Percentiles rank a stretch among this genome's conserved stretches.
phyloP scores from a whole-genome alignment of 2,888 invertebrate species.

The Elaeidobius kamerunicus region DNA sequence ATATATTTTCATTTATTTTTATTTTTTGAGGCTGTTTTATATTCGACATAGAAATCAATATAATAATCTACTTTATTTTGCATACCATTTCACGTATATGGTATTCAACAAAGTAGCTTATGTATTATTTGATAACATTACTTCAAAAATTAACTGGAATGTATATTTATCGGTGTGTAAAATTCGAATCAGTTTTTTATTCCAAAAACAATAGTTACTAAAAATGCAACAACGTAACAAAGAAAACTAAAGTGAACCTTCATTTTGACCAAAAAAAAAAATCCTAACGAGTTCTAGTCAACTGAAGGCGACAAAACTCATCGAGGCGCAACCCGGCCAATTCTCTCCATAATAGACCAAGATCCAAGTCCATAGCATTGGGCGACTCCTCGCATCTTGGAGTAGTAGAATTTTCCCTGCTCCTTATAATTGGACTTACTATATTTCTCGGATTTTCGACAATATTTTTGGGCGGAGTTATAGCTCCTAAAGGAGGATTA shows the following conservation, averaged over 20 bases:
- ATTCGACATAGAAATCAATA: too few species aligned
- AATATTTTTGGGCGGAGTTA: conserved; percentile 13
- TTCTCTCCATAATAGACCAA: conserved; percentile 51
- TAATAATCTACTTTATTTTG: too few species aligned
- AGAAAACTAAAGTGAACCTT: conserved; percentile 40
- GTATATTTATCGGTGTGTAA: too few species aligned
- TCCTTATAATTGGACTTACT: conserved; percentile 14
- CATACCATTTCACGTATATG: too few species aligned
- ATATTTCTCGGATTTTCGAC: conserved; percentile 8
- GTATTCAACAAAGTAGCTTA: too few species aligned
- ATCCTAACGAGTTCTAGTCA: conserved; percentile 50
- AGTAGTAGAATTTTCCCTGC: conserved; percentile 10
- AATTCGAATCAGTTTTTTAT: conserved; percentile 15
- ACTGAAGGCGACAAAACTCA: conserved; percentile 50
- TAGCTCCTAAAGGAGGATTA: conserved; percentile 20
- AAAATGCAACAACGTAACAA: conserved; percentile 52
- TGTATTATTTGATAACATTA: too few species aligned
- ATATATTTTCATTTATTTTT: too few species aligned
- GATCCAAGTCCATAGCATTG: conserved; percentile 46
- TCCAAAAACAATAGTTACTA: conserved; percentile 43
- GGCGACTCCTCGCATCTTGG: conserved; percentile 32
- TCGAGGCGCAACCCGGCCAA: conserved; percentile 50
- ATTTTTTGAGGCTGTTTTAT: too few species aligned
- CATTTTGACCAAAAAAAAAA: conserved; percentile 28
- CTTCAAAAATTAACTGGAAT: too few species aligned